Evolutionary conservation across 2,888 invertebrate species (phyloP).

Genomic region (Cantharis nigra): DNA sequence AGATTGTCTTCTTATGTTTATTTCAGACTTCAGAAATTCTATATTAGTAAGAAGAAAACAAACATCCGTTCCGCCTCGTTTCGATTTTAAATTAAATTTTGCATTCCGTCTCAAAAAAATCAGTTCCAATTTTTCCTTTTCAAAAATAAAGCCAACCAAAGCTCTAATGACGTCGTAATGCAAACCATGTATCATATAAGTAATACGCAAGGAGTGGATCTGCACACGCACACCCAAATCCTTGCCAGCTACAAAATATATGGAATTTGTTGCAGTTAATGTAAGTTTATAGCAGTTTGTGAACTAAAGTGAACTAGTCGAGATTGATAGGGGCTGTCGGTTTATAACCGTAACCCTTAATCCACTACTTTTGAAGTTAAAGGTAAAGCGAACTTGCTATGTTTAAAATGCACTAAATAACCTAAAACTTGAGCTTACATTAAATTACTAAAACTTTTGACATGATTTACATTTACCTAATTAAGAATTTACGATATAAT

Average conservation of each 20-base stretch:
- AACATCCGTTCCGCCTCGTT: slow-evolving; percentile 20
- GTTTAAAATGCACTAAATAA: background rate
- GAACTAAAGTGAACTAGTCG: slow-evolving; percentile 30
- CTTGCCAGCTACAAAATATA: slow-evolving; percentile 33
- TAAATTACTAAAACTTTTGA: background rate
- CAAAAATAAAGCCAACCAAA: background rate
- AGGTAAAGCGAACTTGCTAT: background rate
- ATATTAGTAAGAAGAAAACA: slow-evolving; percentile 33
- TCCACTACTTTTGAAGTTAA: slow-evolving; percentile 16
- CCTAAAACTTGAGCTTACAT: background rate
- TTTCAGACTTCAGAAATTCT: slow-evolving; percentile 24
- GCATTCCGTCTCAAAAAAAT: background rate
- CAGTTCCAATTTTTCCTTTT: background rate
- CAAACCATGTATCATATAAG: slow-evolving; percentile 20
- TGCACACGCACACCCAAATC: slow-evolving; percentile 36
- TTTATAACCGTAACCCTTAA: slow-evolving; percentile 22
- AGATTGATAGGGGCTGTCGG: slow-evolving; percentile 31
- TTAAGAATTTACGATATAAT: background rate
- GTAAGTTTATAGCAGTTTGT: slow-evolving; percentile 37
- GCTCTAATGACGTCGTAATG: slow-evolving; percentile 15
- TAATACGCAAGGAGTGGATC: slow-evolving; percentile 21
- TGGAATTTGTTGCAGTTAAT: slow-evolving; percentile 40
- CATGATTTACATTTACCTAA: background rate
- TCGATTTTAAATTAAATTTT: background rate
- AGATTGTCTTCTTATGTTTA: slow-evolving; percentile 20